These are phyloP conservation scores for Drosophila dunni DNA, from an alignment of 1,140 invertebrate genomes.

Conservation along the genomic window DNA sequence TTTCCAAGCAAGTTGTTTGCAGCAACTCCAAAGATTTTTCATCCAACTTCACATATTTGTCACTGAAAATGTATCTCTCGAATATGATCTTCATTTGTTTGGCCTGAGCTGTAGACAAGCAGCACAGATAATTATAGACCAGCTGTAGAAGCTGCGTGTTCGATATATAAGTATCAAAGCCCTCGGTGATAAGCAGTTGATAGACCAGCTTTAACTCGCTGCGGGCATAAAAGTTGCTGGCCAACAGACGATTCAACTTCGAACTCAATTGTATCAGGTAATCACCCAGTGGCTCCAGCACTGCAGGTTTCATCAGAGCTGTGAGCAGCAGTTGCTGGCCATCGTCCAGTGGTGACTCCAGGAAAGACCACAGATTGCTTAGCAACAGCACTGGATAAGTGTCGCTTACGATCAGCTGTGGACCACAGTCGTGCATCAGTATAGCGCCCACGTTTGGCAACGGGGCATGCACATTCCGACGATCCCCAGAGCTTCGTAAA, in stretches of 20 bases:
- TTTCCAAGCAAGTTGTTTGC: constrained; percentile 64
- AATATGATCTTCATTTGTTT: constrained; percentile 74
- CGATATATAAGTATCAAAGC: constrained; percentile 61
- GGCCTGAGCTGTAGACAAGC: constrained; percentile 64
- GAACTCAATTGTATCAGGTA: constrained; percentile 56
- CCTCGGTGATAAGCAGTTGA: constrained; percentile 67
- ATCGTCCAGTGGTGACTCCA: constrained; percentile 48
- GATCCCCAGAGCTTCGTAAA: constrained; percentile 59
- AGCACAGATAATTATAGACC: constrained; percentile 74
- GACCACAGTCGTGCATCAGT: constrained; percentile 65
- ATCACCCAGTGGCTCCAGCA: constrained; percentile 62
- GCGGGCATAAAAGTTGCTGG: constrained; percentile 77
- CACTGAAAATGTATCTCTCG: constrained; percentile 72
- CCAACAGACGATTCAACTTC: constrained; percentile 60
- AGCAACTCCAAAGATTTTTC: constrained; percentile 55
- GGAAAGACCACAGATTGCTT: constrained; percentile 64
- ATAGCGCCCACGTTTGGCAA: constrained; percentile 79
- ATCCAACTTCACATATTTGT: constrained; percentile 56
- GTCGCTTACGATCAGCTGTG: constrained; percentile 74
- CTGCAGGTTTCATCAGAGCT: constrained; percentile 55
- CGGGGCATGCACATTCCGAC: constrained; percentile 67
- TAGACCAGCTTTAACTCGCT: constrained; percentile 73
- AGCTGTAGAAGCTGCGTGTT: constrained; percentile 65
- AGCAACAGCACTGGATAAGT: constrained; percentile 75
- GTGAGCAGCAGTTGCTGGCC: constrained; percentile 44